Percentiles rank a stretch among this genome's conserved stretches.
Conservation (phyloP, 2,888 invertebrate species). For the Orchestes rusci region DNA sequence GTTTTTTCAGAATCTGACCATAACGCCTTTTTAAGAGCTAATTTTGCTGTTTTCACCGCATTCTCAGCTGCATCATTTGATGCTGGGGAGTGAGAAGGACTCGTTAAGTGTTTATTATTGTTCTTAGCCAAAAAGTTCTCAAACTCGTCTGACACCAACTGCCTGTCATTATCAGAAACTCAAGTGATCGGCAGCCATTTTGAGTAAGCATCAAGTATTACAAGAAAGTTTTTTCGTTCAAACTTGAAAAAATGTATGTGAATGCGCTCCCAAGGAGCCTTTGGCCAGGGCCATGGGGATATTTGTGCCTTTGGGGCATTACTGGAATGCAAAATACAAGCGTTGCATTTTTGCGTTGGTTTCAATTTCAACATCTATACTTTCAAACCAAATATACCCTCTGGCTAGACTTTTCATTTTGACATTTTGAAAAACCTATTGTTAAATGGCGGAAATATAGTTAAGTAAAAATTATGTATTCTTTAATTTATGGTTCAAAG, state of each 20-base stretch:
- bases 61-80: conserved; percentile 14
- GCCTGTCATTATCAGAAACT: not conserved
- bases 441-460: too few species aligned
- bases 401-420: conserved; percentile 19
- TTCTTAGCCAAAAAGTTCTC: conserved; percentile 16
- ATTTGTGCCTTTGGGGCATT: conserved; percentile 27
- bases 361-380: conserved; percentile 31
- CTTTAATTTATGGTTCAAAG: too few species aligned
- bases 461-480: too few species aligned
- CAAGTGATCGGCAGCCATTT: conserved; percentile 10
- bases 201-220: conserved; percentile 16
- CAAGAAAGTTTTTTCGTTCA: conserved; percentile 10
- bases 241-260: conserved; percentile 42
- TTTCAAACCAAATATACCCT: conserved; percentile 27
- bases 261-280: conserved; percentile 36
- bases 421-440: too few species aligned
- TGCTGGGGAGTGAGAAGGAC: conserved; percentile 7
- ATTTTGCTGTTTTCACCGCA: conserved; percentile 11
- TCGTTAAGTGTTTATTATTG: conserved; percentile 9
- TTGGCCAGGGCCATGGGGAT: conserved; percentile 29
- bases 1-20: not conserved
- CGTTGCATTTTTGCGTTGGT: conserved; percentile 26
- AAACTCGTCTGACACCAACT: conserved; percentile 8
- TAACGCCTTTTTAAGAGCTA: conserved; percentile 6
- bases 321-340: conserved; percentile 29